phyloP scores from a whole-genome alignment of 2,797 vertebrate genomes.

The Adrianichthys oophorus region DNA sequence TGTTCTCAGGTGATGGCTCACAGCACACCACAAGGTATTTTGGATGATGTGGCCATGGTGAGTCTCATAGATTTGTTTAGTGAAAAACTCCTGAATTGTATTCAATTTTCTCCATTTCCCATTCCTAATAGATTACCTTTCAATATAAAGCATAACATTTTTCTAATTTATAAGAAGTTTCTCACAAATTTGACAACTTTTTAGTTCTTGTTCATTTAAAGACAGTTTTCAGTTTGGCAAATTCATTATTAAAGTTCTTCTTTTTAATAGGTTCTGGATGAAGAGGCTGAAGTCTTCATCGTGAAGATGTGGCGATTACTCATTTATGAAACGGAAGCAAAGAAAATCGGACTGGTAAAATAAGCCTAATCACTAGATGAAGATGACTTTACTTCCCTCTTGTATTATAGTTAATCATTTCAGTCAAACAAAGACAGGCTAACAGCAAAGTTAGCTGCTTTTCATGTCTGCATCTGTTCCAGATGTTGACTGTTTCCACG shows the following conservation, averaged over 20 bases:
- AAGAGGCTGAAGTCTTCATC: constrained; percentile 99
- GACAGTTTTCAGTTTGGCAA: no score
- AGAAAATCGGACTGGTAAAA: constrained; percentile 99
- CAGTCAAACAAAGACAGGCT: constrained; percentile 36
- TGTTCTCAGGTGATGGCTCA: constrained; percentile 94
- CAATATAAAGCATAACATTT: no score
- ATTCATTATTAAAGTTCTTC: constrained; percentile 4
- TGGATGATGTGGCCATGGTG: constrained; percentile 99
- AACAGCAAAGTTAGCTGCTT: constrained; percentile 30
- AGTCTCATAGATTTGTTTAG: constrained; percentile 55
- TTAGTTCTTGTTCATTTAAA: no score
- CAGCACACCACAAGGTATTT: constrained; percentile 94
- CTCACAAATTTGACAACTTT: no score
- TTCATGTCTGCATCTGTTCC: constrained; percentile 18
- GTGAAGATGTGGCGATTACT: constrained; percentile 99
- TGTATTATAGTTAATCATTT: constrained; percentile 49
- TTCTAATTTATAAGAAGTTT: no score
- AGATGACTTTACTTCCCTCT: constrained; percentile 9
- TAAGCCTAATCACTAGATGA: constrained; percentile 67
- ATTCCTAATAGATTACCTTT: no score
- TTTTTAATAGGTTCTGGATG: constrained; percentile 89
- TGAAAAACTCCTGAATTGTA: no score
- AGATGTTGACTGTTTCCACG: constrained; percentile 39
- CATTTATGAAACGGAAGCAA: constrained; percentile 99
- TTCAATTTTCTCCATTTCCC: no score